phyloP scores from a whole-genome alignment of 1,140 invertebrate species.

The Papilio dardanus region DNA sequence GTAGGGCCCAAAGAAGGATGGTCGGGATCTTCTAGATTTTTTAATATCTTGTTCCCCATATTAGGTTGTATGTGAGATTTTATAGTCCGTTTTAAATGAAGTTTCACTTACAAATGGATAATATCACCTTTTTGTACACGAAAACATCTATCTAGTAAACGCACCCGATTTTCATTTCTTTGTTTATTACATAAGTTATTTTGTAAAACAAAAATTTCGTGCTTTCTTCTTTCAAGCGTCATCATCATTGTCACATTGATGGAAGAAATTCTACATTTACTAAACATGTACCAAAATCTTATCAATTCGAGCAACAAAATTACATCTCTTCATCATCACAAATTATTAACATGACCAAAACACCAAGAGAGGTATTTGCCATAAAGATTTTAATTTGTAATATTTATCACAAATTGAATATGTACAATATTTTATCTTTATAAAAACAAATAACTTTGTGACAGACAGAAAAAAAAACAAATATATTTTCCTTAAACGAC shows the following conservation, averaged over 20 bases:
- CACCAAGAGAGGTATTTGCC: no score
- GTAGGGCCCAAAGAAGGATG: slow-evolving; percentile 65
- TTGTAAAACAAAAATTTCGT: no score
- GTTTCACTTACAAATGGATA: neutral
- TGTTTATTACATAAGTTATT: neutral
- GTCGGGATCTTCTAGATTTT: slow-evolving; percentile 50
- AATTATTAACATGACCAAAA: no score
- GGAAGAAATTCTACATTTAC: no score
- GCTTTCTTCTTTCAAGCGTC: no score
- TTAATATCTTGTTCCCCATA: slow-evolving; percentile 40
- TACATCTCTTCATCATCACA: no score
- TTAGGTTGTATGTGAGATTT: neutral
- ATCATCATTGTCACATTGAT: no score
- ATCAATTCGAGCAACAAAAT: no score
- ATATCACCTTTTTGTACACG: neutral
- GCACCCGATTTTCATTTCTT: neutral
- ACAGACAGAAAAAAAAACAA: neutral
- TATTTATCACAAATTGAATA: no score
- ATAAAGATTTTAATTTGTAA: no score
- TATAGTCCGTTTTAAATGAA: neutral
- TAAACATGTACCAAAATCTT: no score
- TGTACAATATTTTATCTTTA: neutral
- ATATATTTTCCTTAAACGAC: neutral
- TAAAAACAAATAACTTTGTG: neutral
- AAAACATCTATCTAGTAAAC: neutral